Base-by-base conservation (phyloP, 2,797 vertebrate genomes). In the Malurus splendens region DNA sequence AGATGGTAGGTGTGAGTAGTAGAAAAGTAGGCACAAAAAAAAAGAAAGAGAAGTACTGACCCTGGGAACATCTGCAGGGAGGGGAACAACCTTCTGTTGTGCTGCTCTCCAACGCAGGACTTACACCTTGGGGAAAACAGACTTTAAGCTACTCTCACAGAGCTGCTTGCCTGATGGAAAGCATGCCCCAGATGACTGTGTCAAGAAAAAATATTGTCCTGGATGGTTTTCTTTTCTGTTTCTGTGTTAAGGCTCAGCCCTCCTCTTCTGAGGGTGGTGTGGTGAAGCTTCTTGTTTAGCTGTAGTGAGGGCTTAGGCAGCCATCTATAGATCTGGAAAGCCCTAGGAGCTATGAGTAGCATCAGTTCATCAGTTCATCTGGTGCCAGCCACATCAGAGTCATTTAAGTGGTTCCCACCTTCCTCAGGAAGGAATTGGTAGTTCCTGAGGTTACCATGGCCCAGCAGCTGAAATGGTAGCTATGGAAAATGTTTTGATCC, bases 161-260 rank as follows among this genome's bases (percentile, higher is more conserved):
- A 65, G 15, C 7, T 71, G 3, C 50, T 62, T 60, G 23, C 20
- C 45, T 83, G 19, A 50, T 66, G 50, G 23, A 82, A 80, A 24
- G 9, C 3, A 13, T 45, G 22, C 19, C 61, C 42, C 0, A 0
- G 12, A 60, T 51, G 28, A 66, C 9, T n/a, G 28, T 38, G 10
- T 30, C 14, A 65, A n/a, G n/a, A 77, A 66, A 56, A 62, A 22
- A 10, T 7, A 15, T 59, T 52, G 74, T 83, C 36, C 19, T 47
- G 24, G 10, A 9, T 18, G 1, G 1, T 23, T 17, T 14, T 64
- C 47, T 50, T 13, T 15, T 73, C 23, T 14, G 12, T 68, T 70
- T 61, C 38, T 62, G 7, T 38, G 16, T 44, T 25, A 64, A 60
- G 23, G 12, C 18, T 90, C 27, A 54, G 9, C 14, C 3, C 10